Evolutionary conservation across 2,888 invertebrate genomes (phyloP).

Genomic region (Nomada goodeniana): DNA sequence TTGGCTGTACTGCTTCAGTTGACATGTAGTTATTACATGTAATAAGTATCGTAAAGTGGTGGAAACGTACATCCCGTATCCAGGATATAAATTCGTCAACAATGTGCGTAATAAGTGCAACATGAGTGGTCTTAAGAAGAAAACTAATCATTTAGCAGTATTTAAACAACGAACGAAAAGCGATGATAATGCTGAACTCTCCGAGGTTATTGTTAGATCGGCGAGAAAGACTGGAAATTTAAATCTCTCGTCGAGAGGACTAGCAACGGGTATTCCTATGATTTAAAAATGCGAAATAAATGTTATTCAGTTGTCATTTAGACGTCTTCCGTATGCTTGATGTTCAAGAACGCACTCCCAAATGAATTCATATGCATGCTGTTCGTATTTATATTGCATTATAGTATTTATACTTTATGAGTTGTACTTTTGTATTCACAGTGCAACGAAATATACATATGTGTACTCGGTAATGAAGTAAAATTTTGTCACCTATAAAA

Average conservation of each 20-base stretch:
- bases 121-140: slow-evolving; percentile 69
- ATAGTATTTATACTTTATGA: background rate
- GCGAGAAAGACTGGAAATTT: slow-evolving; percentile 93
- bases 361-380: slow-evolving; percentile 52
- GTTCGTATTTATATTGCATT: slow-evolving; percentile 11
- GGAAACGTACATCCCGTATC: slow-evolving; percentile 30
- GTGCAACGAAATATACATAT: too few relatives aligned
- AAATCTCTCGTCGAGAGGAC: slow-evolving; percentile 91
- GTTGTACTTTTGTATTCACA: background rate
- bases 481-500: background rate
- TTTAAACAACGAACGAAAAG: slow-evolving; percentile 91
- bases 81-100: slow-evolving; percentile 36
- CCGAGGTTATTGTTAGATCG: slow-evolving; percentile 90
- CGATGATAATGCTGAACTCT: slow-evolving; percentile 89
- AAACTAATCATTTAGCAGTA: slow-evolving; percentile 83
- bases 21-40: background rate
- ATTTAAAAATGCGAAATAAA: slow-evolving; percentile 37
- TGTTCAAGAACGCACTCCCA: slow-evolving; percentile 39
- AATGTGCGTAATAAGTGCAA: slow-evolving; percentile 45
- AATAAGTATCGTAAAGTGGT: background rate
- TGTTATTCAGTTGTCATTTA: slow-evolving; percentile 41
- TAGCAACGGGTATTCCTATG: slow-evolving; percentile 88
- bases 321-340: slow-evolving; percentile 48
- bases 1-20: background rate
- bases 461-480: background rate